These are phyloP conservation scores for Pedicia rivosa DNA, from an alignment of 2,888 invertebrate species.

Conservation along the genomic window DNA sequence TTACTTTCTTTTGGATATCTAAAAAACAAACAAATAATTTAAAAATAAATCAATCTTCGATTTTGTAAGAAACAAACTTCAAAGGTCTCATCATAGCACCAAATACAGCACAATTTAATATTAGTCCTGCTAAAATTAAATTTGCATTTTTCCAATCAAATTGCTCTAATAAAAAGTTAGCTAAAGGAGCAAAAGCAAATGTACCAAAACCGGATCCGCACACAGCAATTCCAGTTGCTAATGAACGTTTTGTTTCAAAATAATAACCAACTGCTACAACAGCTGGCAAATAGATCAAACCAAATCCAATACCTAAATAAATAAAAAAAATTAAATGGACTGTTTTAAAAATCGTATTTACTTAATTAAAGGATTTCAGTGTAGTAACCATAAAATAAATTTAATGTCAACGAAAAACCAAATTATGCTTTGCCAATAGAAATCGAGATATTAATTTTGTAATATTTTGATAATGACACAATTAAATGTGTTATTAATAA, in stretches of 20 bases:
- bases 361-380: no score
- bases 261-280: slow-evolving; percentile 96
- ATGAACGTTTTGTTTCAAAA: slow-evolving; percentile 86
- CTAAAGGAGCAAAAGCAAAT: slow-evolving; percentile 87
- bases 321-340: neutral
- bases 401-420: no score
- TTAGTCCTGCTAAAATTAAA: slow-evolving; percentile 80
- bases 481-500: no score
- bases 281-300: slow-evolving; percentile 87
- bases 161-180: slow-evolving; percentile 56
- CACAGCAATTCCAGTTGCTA: slow-evolving; percentile 90
- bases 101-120: slow-evolving; percentile 80
- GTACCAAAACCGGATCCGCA: slow-evolving; percentile 94
- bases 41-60: neutral
- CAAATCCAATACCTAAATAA: slow-evolving; percentile 70
- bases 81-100: slow-evolving; percentile 38
- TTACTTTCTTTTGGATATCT: slow-evolving; percentile 29
- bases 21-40: slow-evolving; percentile 1
- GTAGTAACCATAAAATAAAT: no score
- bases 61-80: slow-evolving; percentile 14
- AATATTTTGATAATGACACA: no score
- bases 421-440: no score
- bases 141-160: slow-evolving; percentile 85
- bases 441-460: no score
- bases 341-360: no score